Evolutionary conservation across 2,888 invertebrate genomes (phyloP).

Genomic region (Pterostichus madidus): DNA sequence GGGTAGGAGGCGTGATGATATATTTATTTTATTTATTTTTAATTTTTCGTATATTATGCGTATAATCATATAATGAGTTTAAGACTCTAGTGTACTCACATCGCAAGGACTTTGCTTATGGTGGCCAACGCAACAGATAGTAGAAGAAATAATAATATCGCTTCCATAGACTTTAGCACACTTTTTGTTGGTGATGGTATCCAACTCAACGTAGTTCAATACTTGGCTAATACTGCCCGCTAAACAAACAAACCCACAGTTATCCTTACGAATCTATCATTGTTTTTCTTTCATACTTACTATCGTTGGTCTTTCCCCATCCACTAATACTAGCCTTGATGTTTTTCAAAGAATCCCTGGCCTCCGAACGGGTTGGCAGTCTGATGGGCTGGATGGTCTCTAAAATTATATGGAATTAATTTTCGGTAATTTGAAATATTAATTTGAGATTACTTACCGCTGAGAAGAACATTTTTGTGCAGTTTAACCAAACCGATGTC

Average conservation of each 20-base stretch:
- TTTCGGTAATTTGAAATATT: not conserved
- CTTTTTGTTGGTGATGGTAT: slow-evolving; percentile 70
- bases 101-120: slow-evolving; percentile 72
- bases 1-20: too few relatives aligned
- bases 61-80: too few relatives aligned
- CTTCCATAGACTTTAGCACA: slow-evolving; percentile 70
- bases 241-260: not conserved
- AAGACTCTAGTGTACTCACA: too few relatives aligned
- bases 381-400: slow-evolving; percentile 65
- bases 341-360: slow-evolving; percentile 56
- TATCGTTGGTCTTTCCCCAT: slow-evolving; percentile 69
- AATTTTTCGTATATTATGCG: too few relatives aligned
- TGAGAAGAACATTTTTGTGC: slow-evolving; percentile 26
- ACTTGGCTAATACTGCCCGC: not conserved
- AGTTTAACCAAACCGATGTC: slow-evolving; percentile 68
- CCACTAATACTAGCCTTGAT: slow-evolving; percentile 69
- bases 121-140: slow-evolving; percentile 71
- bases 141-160: slow-evolving; percentile 67
- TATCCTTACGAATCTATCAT: not conserved
- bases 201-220: slow-evolving; percentile 70
- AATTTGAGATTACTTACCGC: slow-evolving; percentile 43
- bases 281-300: slow-evolving; percentile 61
- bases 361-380: slow-evolving; percentile 68
- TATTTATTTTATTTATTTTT: too few relatives aligned
- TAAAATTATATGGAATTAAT: slow-evolving; percentile 17